A percentile compares a stretch with the other conserved stretches of the same genome.
Conservation (phyloP, 2,888 invertebrate genomes). For the Steinernema hermaphroditum region DNA sequence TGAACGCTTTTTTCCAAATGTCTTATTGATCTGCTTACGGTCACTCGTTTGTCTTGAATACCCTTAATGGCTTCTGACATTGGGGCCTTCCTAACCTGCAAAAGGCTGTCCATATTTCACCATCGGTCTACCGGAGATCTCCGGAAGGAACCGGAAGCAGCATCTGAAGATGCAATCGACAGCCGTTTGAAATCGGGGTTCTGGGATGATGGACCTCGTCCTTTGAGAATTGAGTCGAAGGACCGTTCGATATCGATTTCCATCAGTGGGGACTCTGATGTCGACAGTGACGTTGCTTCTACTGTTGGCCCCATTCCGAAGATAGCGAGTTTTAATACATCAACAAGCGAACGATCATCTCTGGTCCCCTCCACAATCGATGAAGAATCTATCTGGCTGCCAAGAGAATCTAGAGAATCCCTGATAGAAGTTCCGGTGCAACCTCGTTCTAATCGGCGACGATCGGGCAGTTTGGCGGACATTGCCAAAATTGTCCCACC, state of each 20-base stretch:
- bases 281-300: too few relatives aligned
- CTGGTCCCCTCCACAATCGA: background rate
- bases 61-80: background rate
- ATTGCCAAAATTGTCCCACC: background rate
- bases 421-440: background rate
- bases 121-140: conserved; percentile 33
- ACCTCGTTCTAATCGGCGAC: background rate
- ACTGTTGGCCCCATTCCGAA: too few relatives aligned
- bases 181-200: too few relatives aligned
- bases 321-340: background rate
- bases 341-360: background rate
- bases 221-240: too few relatives aligned
- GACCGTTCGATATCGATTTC: too few relatives aligned
- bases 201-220: too few relatives aligned
- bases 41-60: background rate
- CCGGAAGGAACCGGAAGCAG: conserved; percentile 9
- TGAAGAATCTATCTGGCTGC: conserved; percentile 8
- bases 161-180: too few relatives aligned
- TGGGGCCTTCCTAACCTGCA: background rate
- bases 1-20: background rate
- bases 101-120: conserved; percentile 15
- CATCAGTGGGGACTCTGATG: too few relatives aligned
- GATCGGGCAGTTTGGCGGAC: conserved; percentile 16
- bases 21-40: conserved; percentile 14
- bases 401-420: background rate